Base-by-base conservation (phyloP, 2,888 invertebrate genomes). In the Thera britannica region DNA sequence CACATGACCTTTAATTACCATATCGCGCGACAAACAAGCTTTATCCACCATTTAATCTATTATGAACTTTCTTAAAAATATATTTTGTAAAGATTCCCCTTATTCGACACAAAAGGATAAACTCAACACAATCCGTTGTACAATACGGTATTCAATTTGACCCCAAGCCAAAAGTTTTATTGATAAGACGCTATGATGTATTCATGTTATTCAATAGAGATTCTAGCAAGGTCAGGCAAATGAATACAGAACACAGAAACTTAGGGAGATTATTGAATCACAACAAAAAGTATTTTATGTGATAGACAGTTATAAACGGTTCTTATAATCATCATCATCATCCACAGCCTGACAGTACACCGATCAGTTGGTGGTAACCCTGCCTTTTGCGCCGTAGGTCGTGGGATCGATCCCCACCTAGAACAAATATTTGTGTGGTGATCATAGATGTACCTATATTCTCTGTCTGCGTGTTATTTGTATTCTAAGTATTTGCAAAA, bases 21-120 rank as follows among this genome's bases (percentile, higher is more conserved):
- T 48, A 2, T 48, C 1, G 48, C 48, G 48, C 48, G 48, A n/a
- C 48, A n/a, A n/a, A 9, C 48, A 5, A 12, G 7, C 12, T 23
- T 5, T 51, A 23, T 23, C 23, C 23, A 23, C 23, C 23, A 23
- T 23, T 23, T 23, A 23, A 23, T 23, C 23, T 23, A 23, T 11
- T 7, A 9, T 23, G 44, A 46, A 35, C 46, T 35, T 55, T 62
- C 48, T 8, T 12, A 38, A 56, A 23, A 7, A 41, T 9, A 46
- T 9, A 8, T 46, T 7, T 46, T 23, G 35, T 9, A 36, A 36
- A 5, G 1, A 36, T 23, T 58, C 52, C 23, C 58, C 61, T 34
- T 11, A 44, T 57, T 67, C 36, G 54, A 57, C 52, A 52, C 65
- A 23, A 62, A 58, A 58, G 51, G 56, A 54, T 57, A 48, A 57